phyloP scores from a whole-genome alignment of 2,888 invertebrate species.

The Agrilus biguttatus region DNA sequence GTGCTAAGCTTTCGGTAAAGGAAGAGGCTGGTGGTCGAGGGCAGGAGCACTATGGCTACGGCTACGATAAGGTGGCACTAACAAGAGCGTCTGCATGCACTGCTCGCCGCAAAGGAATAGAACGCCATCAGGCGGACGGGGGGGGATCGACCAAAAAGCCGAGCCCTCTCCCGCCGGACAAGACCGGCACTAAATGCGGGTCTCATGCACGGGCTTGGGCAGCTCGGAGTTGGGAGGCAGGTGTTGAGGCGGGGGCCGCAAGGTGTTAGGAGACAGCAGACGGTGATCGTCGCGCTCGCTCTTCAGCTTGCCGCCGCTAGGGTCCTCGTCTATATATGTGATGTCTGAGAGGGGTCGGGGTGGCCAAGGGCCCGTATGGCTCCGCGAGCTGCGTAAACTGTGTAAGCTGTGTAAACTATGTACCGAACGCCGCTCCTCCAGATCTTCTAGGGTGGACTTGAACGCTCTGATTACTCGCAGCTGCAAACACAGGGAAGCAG shows the following conservation, averaged over 20 bases:
- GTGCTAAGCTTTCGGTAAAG: constrained; percentile 27
- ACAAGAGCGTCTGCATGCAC: constrained; percentile 19
- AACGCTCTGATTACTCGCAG: constrained; percentile 99
- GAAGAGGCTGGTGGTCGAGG: constrained; percentile 16
- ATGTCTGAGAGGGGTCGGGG: constrained; percentile 64
- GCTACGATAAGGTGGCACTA: constrained; percentile 15
- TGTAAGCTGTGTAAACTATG: constrained; percentile 93
- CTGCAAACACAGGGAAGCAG: constrained; percentile 69
- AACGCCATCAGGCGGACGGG: constrained; percentile 6
- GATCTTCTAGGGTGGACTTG: constrained; percentile 98
- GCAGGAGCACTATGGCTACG: constrained; percentile 7
- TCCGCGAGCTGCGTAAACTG: constrained; percentile 66
- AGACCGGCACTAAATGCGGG: constrained; percentile 46
- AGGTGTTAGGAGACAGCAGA: constrained; percentile 31
- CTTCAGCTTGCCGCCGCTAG: constrained; percentile 25
- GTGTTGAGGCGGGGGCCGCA: constrained; percentile 38
- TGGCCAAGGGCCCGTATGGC: constrained; percentile 51
- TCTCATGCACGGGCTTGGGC: constrained; percentile 55
- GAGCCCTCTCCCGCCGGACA: constrained; percentile 15
- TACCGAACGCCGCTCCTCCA: constrained; percentile 97
- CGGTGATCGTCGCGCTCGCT: constrained; percentile 27
- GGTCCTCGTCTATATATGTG: constrained; percentile 47
- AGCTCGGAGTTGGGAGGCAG: constrained; percentile 42
- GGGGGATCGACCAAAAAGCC: constrained; percentile 4
- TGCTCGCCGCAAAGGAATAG: constrained; percentile 19